phyloP scores from a whole-genome alignment of 2,113 vertebrate species.

The Ondatra zibethicus region DNA sequence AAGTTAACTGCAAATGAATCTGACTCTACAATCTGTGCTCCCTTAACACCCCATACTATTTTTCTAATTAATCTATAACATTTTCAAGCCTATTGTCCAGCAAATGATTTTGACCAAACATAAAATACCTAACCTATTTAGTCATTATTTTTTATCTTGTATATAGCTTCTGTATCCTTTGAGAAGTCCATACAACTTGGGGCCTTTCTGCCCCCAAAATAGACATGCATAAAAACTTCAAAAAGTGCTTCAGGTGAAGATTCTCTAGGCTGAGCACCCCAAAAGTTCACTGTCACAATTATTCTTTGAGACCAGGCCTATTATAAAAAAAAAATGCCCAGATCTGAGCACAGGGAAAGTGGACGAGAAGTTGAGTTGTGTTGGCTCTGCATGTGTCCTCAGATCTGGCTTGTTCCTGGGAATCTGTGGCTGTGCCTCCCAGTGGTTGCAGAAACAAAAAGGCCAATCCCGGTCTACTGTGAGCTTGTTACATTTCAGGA shows the following conservation, averaged over 20 bases:
- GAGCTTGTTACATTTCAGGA: not conserved
- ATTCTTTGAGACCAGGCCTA: not conserved
- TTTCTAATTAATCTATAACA: not conserved
- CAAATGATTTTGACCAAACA: slow-evolving; percentile 27
- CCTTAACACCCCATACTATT: not conserved
- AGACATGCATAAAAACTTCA: not conserved
- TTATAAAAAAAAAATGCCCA: not conserved
- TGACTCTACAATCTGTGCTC: not conserved
- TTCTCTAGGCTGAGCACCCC: rapidly evolving
- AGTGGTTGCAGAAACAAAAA: not conserved
- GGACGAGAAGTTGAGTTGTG: not conserved
- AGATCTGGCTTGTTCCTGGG: not conserved
- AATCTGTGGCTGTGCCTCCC: not conserved
- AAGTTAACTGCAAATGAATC: not conserved
- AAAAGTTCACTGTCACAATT: not conserved
- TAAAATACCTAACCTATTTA: slow-evolving; percentile 20
- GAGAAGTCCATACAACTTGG: not conserved
- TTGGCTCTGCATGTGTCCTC: not conserved
- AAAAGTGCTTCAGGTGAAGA: slow-evolving; percentile 6
- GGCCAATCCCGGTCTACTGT: not conserved
- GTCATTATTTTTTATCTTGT: slow-evolving; percentile 44
- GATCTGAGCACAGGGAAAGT: not conserved
- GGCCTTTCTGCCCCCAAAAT: not conserved
- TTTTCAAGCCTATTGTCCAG: slow-evolving; percentile 25
- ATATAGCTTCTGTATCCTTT: not conserved